phyloP scores from a whole-genome alignment of 2,888 invertebrate species.

The Acanthosepion pharaonis region DNA sequence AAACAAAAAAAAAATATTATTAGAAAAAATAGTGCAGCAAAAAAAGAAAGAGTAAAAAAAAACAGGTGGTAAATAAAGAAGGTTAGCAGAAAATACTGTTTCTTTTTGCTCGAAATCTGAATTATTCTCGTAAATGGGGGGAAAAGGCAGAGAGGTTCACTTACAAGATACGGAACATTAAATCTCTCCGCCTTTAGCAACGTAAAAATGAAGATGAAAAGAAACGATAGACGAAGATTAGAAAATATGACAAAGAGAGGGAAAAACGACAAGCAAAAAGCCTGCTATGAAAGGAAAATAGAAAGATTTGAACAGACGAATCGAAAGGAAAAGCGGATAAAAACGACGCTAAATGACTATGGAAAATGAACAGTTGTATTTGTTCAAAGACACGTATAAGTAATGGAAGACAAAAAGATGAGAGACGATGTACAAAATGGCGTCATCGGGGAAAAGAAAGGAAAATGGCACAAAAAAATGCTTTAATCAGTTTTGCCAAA shows the following conservation, averaged over 20 bases:
- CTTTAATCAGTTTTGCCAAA: constrained; percentile 4
- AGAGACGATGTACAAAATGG: background rate
- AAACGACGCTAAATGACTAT: background rate
- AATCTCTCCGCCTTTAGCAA: background rate
- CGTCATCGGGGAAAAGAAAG: background rate
- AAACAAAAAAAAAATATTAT: no score
- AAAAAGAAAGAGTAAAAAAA: no score
- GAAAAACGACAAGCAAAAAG: background rate
- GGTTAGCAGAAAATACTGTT: background rate
- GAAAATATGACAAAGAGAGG: background rate
- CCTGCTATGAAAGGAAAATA: background rate
- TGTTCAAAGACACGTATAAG: background rate
- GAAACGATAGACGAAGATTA: background rate
- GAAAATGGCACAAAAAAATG: background rate
- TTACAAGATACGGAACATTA: background rate
- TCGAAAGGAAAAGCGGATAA: background rate
- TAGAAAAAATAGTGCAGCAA: no score
- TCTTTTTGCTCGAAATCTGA: background rate
- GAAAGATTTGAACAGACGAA: background rate
- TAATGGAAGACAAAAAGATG: background rate
- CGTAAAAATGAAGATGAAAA: background rate
- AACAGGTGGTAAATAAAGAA: no score
- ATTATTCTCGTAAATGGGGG: background rate
- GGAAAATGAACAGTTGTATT: background rate
- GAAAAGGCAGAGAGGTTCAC: background rate